Base-by-base conservation (phyloP, 2,888 invertebrate genomes). In the Ariolimax columbianus region DNA sequence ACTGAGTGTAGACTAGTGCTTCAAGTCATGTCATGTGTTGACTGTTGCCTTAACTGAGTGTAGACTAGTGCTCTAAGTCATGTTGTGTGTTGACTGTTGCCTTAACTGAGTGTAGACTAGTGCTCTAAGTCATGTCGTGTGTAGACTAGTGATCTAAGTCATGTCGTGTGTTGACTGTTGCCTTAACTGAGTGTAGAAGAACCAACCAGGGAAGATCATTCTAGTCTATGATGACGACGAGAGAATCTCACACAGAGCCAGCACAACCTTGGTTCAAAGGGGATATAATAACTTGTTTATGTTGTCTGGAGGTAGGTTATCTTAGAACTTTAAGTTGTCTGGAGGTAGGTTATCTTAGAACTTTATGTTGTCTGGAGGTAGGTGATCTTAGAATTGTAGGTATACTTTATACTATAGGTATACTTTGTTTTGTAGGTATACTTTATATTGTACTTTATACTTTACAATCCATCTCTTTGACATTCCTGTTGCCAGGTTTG, bases 331-430 rank as follows among this genome's bases (percentile, higher is more conserved):
- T 89, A 89, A 95, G 89, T 90, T 95, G n/a, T 94, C 95, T 77
- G 95, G 95, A 85, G 95, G 95, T 93, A 85, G 17, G 55, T 7
- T 47, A 47, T n/a, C n/a, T n/a, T n/a, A n/a, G n/a, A n/a, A n/a
- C n/a, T 95, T 94, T 89, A 89, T 95, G 89, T 90, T 95, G n/a
- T 94, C 95, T 77, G 95, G 95, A 85, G 95, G 95, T 93, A 85
- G 17, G 55, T 7, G 7, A 47, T n/a, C n/a, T n/a, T n/a, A n/a
- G n/a, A n/a, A n/a, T n/a, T 95, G 94, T 89, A 89, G 95, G 89
- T 90, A n/a, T n/a, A n/a, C n/a, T n/a, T n/a, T n/a, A n/a, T n/a
- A n/a, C n/a, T n/a, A n/a, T n/a, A n/a, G n/a, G n/a, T n/a, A n/a
- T n/a, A n/a, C n/a, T n/a, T n/a, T n/a, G n/a, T n/a, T n/a, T n/a